Evolutionary conservation across 1,140 invertebrate species (phyloP), one percentile per base, ranked within the genome.

Genomic region (Tenebrio molitor): DNA sequence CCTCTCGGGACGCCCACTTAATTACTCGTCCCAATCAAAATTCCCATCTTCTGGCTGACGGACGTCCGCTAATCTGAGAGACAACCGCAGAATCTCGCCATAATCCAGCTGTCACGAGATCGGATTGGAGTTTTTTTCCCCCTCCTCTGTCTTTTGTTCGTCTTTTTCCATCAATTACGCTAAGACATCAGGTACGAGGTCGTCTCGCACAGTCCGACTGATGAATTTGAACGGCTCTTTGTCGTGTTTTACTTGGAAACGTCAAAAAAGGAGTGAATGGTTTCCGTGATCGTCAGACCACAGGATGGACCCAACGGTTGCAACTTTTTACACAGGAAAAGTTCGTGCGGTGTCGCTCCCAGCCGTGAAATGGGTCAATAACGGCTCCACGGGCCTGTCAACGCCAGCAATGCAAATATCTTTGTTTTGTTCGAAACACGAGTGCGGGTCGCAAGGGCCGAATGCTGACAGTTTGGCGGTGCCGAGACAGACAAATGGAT

Each of bases 331-430:
- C 10, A 10, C 29, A 33, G 29, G 4, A 33, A 33, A 33, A 33
- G 29, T 33, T 33, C 29, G 29, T 33, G 29, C 29, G 29, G 10
- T 33, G 29, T 10, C 10, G 29, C 29, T 4, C 10, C 29, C 29
- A 33, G 29, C 29, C 29, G 15, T 50, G 44, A 50, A 50, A 50
- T 50, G 44, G 44, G 44, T 50, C 44, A 50, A 50, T 21, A 50
- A 19, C 4, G n/a, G 44, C 10, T 50, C 15, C 1, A 1, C 3
- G 23, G n/a, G 17, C 3, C 44, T 2, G 44, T 50, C 44, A 50
- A 10, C 5, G 19, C 16, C 44, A 50, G 44, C 2, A 14, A 17
- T 50, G 44, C 44, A 50, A 50, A 50, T 50, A 50, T 21, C 29
- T n/a, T n/a, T n/a, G n/a, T n/a, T n/a, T n/a, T n/a, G n/a, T n/a